Evolutionary conservation across 2,113 vertebrate species (phyloP).

Genomic region (Pycnonotus jocosus): DNA sequence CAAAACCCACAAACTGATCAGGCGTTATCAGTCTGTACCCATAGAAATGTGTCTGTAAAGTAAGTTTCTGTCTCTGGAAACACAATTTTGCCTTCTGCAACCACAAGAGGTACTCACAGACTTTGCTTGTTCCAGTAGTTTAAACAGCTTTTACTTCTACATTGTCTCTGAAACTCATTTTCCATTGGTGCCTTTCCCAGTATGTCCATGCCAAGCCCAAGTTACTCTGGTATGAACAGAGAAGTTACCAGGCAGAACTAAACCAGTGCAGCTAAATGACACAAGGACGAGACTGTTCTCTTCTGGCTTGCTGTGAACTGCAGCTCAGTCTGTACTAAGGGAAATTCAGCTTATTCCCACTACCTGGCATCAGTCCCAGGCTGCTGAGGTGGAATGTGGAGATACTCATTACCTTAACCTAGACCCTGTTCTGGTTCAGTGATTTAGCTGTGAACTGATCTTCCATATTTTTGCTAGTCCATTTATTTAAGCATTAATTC

Average conservation of each 20-base stretch:
- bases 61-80: not conserved
- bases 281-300: not conserved
- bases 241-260: not conserved
- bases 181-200: not conserved
- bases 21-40: not conserved
- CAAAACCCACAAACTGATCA: not conserved
- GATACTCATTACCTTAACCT: not conserved
- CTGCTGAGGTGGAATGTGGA: not conserved
- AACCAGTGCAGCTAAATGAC: not conserved
- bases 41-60: not conserved
- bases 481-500: not conserved
- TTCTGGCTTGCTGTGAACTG: not conserved
- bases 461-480: not conserved
- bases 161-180: not conserved
- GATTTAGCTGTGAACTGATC: not conserved
- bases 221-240: not conserved
- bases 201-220: not conserved
- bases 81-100: not conserved
- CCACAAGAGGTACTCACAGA: slow-evolving; percentile 51
- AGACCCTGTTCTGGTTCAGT: not conserved
- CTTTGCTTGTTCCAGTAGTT: not conserved
- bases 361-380: not conserved
- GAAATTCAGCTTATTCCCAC: not conserved
- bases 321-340: not conserved
- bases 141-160: not conserved